Evolutionary conservation across 2,888 invertebrate species (phyloP).

Genomic region (Chelonus formosanus): DNA sequence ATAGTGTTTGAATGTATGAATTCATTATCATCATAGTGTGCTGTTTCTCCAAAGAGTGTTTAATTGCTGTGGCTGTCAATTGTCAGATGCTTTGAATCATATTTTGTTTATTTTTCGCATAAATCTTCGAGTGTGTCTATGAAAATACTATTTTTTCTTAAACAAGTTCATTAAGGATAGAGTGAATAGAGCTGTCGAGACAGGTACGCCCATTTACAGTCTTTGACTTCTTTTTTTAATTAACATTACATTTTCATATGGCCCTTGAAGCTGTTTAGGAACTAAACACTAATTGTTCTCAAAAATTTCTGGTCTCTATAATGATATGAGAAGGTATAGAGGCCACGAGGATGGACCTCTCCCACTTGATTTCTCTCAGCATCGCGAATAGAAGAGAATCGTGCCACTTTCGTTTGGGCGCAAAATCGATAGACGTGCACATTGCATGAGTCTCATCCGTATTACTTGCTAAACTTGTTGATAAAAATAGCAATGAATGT

Average conservation of each 20-base stretch:
- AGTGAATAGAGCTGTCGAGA: conserved; percentile 21
- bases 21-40: conserved; percentile 12
- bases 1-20: conserved; percentile 5
- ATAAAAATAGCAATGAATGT: conserved; percentile 31
- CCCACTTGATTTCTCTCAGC: conserved; percentile 35
- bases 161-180: neutral
- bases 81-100: conserved; percentile 7
- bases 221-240: conserved; percentile 11
- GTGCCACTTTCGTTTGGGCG: conserved; percentile 47
- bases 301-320: neutral
- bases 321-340: conserved; percentile 6
- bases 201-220: conserved; percentile 45
- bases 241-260: neutral
- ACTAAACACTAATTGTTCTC: neutral
- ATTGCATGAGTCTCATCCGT: conserved; percentile 24
- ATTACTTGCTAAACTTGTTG: conserved; percentile 35
- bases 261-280: neutral
- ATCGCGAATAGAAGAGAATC: conserved; percentile 38
- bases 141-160: neutral
- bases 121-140: neutral
- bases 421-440: conserved; percentile 53
- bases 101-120: neutral
- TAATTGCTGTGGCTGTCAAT: conserved; percentile 19
- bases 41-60: conserved; percentile 23
- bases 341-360: conserved; percentile 26